Conservation (phyloP, 35 echinoderm and acorn worm species). For the Anneissia japonica region DNA sequence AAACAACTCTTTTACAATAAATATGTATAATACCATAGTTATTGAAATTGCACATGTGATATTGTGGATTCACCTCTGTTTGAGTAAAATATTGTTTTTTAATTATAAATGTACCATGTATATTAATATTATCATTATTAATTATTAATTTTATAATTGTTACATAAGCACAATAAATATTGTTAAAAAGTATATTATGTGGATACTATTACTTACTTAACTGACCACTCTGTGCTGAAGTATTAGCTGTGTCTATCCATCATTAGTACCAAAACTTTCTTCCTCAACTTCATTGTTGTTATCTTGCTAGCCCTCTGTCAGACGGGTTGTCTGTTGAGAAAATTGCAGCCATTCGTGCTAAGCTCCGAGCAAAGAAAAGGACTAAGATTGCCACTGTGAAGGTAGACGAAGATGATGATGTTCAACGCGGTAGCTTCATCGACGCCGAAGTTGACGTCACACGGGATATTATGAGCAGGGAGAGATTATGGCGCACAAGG, state of each 20-base stretch:
- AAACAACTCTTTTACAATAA: not conserved
- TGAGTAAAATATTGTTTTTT: too few species aligned
- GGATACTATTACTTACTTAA: too few species aligned
- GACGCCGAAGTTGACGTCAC: slow-evolving; percentile 97
- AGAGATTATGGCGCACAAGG: slow-evolving; percentile 91
- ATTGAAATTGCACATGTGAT: too few species aligned
- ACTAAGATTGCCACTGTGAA: slow-evolving; percentile 56
- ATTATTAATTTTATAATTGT: too few species aligned
- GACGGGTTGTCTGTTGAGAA: slow-evolving; percentile 93
- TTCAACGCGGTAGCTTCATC: slow-evolving; percentile 92
- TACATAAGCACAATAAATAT: too few species aligned
- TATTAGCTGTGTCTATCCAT: not conserved
- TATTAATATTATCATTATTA: too few species aligned
- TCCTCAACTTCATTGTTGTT: not conserved
- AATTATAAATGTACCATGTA: too few species aligned
- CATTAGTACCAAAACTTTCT: not conserved
- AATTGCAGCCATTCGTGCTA: slow-evolving; percentile 95
- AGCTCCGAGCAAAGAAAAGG: slow-evolving; percentile 81
- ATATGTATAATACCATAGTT: not conserved
- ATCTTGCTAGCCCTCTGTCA: slow-evolving; percentile 83
- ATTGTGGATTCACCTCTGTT: too few species aligned
- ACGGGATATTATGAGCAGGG: slow-evolving; percentile 94
- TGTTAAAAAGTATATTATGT: too few species aligned
- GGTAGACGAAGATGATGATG: slow-evolving; percentile 69
- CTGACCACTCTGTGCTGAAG: too few species aligned